Percentiles rank a stretch among this genome's conserved stretches.
phyloP scores from a whole-genome alignment of 2,888 invertebrate genomes.

The Meandrusa payeni region DNA sequence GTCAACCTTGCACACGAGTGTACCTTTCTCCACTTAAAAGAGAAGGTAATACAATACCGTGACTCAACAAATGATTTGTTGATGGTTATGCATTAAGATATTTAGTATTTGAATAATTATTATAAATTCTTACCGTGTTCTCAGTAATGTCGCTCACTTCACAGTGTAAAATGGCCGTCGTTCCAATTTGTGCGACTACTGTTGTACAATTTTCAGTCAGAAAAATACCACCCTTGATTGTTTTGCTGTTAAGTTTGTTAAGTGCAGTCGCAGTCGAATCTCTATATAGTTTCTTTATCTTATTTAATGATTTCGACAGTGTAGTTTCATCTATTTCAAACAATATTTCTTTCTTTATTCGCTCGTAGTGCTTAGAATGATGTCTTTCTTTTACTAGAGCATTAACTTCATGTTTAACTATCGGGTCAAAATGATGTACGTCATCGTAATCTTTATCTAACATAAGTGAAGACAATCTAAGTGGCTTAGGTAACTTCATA shows the following conservation, averaged over 20 bases:
- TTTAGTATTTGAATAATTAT: too few species aligned
- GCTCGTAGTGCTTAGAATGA: slow-evolving; percentile 49
- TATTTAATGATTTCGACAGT: slow-evolving; percentile 58
- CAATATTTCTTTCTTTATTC: slow-evolving; percentile 55
- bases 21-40: too few species aligned
- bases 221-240: slow-evolving; percentile 71
- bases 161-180: slow-evolving; percentile 82
- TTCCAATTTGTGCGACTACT: slow-evolving; percentile 83
- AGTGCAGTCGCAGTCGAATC: slow-evolving; percentile 60
- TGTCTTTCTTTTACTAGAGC: slow-evolving; percentile 47
- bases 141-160: slow-evolving; percentile 83
- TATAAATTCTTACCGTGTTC: slow-evolving; percentile 81
- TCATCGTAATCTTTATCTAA: slow-evolving; percentile 59
- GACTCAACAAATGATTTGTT: too few species aligned
- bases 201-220: slow-evolving; percentile 83
- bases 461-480: slow-evolving; percentile 51
- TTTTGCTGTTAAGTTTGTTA: slow-evolving; percentile 69
- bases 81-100: too few species aligned
- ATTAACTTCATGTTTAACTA: slow-evolving; percentile 52
- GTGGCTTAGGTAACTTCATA: slow-evolving; percentile 63
- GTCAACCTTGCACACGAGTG: too few species aligned
- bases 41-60: too few species aligned
- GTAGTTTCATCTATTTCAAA: slow-evolving; percentile 56
- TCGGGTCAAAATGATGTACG: slow-evolving; percentile 64
- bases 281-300: slow-evolving; percentile 77